phyloP scores from a whole-genome alignment of 1,140 invertebrate species.

The Papilio polytes region DNA sequence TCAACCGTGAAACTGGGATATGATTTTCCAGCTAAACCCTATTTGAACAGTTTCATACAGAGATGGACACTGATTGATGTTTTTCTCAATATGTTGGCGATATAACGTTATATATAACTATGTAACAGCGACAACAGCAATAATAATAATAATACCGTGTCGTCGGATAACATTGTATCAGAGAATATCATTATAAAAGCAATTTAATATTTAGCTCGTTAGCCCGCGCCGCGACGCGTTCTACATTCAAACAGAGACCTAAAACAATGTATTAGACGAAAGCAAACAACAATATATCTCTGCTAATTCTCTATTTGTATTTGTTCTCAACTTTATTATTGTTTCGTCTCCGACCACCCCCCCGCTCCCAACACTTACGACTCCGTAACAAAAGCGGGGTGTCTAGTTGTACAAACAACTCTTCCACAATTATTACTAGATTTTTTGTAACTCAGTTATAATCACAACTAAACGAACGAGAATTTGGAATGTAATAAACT shows the following conservation, averaged over 20 bases:
- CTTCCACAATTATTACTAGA: neutral
- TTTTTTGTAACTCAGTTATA: neutral
- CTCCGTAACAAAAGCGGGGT: neutral
- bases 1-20: slow-evolving; percentile 8
- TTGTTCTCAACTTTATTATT: neutral
- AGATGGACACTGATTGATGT: neutral
- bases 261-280: neutral
- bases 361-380: neutral
- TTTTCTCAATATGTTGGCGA: neutral
- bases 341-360: neutral
- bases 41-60: neutral
- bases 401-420: neutral
- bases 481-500: neutral
- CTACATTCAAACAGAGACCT: neutral
- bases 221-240: neutral
- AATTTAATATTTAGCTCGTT: neutral
- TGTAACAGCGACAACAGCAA: no score
- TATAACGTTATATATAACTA: no score
- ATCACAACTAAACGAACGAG: neutral
- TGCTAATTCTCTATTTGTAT: slow-evolving; percentile 10
- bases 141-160: neutral
- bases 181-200: neutral
- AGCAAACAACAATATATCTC: slow-evolving; percentile 3
- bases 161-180: neutral
- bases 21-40: neutral